Percentiles rank a stretch among this genome's conserved stretches.
Evolutionary conservation across 2,797 vertebrate genomes (phyloP).

Genomic region (Sebastes nivosus): DNA sequence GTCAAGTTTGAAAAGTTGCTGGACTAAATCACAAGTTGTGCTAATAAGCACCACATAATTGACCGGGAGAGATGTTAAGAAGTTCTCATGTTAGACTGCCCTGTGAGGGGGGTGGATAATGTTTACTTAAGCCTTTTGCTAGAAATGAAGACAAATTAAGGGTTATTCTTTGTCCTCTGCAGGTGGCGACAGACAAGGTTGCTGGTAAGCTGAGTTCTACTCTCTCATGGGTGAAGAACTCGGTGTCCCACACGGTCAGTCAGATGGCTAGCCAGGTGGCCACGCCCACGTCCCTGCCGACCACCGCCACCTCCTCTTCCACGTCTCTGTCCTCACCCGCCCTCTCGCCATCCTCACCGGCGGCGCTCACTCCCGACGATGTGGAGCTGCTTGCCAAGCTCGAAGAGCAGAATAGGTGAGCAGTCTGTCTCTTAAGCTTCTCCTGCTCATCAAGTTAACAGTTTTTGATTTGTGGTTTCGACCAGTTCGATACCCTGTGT

Average conservation of each 20-base stretch:
- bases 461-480: not conserved
- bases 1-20: not conserved
- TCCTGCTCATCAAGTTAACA: not conserved
- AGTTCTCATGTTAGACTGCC: not conserved
- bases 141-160: not conserved
- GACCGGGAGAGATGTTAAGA: not conserved
- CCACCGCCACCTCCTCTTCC: conserved; percentile 86
- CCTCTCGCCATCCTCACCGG: conserved; percentile 87
- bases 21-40: not conserved
- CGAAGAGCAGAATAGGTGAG: conserved; percentile 97
- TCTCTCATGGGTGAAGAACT: conserved; percentile 99
- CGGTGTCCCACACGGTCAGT: conserved; percentile 96
- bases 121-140: not conserved
- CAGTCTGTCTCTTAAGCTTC: not conserved
- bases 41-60: not conserved
- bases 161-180: conserved; percentile 14
- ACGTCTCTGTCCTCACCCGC: conserved; percentile 89
- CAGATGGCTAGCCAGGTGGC: conserved; percentile 99
- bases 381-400: conserved; percentile 94
- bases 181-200: conserved; percentile 99
- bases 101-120: not conserved
- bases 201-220: conserved; percentile 98
- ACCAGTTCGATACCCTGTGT: not conserved
- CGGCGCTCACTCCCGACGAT: conserved; percentile 94
- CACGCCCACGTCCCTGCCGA: conserved; percentile 88